Percentiles rank a stretch among this genome's conserved stretches.
phyloP scores from a whole-genome alignment of 2,888 invertebrate genomes.

The Biston stratarius region DNA sequence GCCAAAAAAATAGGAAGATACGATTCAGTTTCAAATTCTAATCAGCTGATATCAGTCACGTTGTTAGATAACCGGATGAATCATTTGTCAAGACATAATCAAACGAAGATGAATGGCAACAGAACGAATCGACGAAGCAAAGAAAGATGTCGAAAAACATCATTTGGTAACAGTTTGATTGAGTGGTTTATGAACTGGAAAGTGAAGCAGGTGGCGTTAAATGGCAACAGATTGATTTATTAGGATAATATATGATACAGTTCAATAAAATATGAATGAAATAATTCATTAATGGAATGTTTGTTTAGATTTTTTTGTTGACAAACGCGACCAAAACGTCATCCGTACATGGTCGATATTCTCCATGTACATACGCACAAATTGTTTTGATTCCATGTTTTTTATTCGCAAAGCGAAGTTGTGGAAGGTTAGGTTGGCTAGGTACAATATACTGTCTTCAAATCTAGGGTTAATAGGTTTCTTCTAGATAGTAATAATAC shows the following conservation, averaged over 20 bases:
- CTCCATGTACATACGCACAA: too few species aligned
- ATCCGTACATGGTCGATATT: too few species aligned
- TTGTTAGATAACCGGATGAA: conserved; percentile 32
- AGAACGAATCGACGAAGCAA: conserved; percentile 29
- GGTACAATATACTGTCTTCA: too few species aligned
- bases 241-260: conserved; percentile 10
- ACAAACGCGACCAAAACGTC: too few species aligned
- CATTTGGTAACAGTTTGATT: conserved; percentile 33
- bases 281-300: conserved; percentile 12
- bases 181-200: conserved; percentile 39
- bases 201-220: conserved; percentile 31
- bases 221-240: conserved; percentile 28
- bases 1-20: conserved; percentile 23
- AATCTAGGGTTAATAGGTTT: too few species aligned
- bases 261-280: conserved; percentile 9
- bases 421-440: too few species aligned
- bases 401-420: too few species aligned
- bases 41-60: conserved; percentile 24
- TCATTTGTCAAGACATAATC: conserved; percentile 40
- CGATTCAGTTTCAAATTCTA: conserved; percentile 25
- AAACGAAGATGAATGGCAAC: conserved; percentile 35
- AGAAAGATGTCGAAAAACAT: conserved; percentile 32
- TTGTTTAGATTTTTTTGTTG: too few species aligned
- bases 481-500: too few species aligned
- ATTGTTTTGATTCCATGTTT: too few species aligned